Conservation (phyloP, 2,113 vertebrate species). For the Poeciliopsis prolifica region DNA sequence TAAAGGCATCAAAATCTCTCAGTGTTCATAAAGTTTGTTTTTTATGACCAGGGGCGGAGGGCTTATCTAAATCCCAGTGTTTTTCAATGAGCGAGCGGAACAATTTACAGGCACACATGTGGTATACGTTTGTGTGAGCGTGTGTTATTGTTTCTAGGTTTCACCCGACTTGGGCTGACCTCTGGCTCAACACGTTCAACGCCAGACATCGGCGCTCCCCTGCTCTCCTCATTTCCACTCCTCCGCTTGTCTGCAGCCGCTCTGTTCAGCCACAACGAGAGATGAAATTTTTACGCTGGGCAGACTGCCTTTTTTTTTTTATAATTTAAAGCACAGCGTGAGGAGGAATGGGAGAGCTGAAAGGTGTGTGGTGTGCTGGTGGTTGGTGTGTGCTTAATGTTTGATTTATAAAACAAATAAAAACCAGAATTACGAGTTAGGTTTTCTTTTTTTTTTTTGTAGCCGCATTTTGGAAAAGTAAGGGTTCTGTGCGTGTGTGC, state of each 20-base stretch:
- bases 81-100: slow-evolving; percentile 50
- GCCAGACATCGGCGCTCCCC: slow-evolving; percentile 63
- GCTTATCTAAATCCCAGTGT: slow-evolving; percentile 61
- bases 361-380: not conserved
- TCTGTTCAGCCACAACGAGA: slow-evolving; percentile 59
- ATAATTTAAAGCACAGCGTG: slow-evolving; percentile 31
- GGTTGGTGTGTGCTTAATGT: slow-evolving; percentile 49
- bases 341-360: slow-evolving; percentile 27
- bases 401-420: slow-evolving; percentile 31
- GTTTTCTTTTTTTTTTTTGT: slow-evolving; percentile 5
- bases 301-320: slow-evolving; percentile 32
- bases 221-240: slow-evolving; percentile 71
- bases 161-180: slow-evolving; percentile 61
- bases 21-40: slow-evolving; percentile 67
- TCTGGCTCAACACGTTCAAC: slow-evolving; percentile 68
- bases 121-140: slow-evolving; percentile 32
- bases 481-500: not conserved
- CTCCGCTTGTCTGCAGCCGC: slow-evolving; percentile 63
- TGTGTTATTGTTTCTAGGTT: slow-evolving; percentile 66
- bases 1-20: slow-evolving; percentile 68
- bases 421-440: not conserved
- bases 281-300: slow-evolving; percentile 68
- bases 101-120: slow-evolving; percentile 53
- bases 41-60: slow-evolving; percentile 36
- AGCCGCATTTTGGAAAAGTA: slow-evolving; percentile 14